A percentile compares a stretch with the other conserved stretches of the same genome.
phyloP scores from a whole-genome alignment of 2,113 vertebrate genomes.

The Microtus montanus region DNA sequence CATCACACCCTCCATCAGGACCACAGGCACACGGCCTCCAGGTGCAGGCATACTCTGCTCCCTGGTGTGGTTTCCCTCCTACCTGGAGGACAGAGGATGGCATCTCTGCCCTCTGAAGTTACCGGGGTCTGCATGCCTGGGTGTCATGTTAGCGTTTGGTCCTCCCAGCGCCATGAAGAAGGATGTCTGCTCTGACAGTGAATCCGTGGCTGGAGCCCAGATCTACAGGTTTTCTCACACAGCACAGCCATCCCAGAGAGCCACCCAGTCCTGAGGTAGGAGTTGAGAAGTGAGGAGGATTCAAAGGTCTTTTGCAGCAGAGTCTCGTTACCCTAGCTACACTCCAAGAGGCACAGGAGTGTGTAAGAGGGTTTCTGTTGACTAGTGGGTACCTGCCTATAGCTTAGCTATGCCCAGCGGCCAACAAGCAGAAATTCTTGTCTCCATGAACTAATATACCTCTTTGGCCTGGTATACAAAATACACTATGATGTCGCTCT shows the following conservation, averaged over 20 bases:
- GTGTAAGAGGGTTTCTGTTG: not conserved
- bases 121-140: not conserved
- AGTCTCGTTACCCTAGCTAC: not conserved
- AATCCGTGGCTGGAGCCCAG: accelerated
- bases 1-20: no score
- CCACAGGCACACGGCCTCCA: no score
- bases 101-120: not conserved
- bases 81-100: not conserved
- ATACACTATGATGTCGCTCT: not conserved
- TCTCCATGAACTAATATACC: not conserved
- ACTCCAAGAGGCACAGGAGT: not conserved
- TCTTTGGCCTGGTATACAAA: not conserved
- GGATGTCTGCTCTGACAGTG: not conserved
- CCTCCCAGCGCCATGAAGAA: not conserved
- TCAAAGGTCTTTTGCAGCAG: not conserved
- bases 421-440: no score
- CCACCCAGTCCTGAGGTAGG: not conserved
- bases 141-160: not conserved
- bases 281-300: not conserved
- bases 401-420: not conserved
- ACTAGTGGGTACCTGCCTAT: no score
- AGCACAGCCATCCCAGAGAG: not conserved
- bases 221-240: not conserved
- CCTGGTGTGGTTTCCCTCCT: not conserved
- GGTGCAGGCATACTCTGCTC: accelerated